Percentiles rank a stretch among this genome's conserved stretches.
Conservation (phyloP, 2,113 vertebrate genomes). For the Dasyprocta punctata region DNA sequence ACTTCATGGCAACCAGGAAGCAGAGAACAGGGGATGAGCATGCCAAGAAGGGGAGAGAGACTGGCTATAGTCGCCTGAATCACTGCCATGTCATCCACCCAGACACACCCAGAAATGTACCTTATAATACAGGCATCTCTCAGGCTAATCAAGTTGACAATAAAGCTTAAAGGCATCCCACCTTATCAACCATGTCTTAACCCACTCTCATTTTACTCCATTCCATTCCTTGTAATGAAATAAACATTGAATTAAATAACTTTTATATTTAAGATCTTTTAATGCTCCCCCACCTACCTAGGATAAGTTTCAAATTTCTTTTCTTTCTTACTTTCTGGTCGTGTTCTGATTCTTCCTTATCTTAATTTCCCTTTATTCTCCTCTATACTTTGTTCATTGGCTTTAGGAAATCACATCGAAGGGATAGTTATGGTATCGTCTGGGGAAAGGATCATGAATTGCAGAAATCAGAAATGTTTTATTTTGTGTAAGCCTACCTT, state of each 20-base stretch:
- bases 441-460: not conserved
- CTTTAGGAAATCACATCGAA: not conserved
- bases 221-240: not conserved
- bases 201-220: not conserved
- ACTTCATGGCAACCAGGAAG: not conserved
- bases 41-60: not conserved
- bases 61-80: not conserved
- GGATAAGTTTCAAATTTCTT: not conserved
- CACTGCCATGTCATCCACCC: not conserved
- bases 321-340: not conserved
- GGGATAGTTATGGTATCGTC: not conserved
- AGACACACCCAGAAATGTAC: not conserved
- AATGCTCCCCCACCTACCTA: not conserved
- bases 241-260: not conserved
- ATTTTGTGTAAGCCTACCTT: not conserved
- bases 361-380: not conserved
- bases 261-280: not conserved
- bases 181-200: not conserved
- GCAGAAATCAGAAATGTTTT: not conserved
- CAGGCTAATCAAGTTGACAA: not conserved
- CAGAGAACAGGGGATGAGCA: not conserved
- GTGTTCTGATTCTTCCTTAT: not conserved
- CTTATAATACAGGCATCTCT: not conserved
- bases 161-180: not conserved
- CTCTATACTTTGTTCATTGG: not conserved